phyloP scores from a whole-genome alignment of 2,113 vertebrate species.

The Lamprologus sp. region DNA sequence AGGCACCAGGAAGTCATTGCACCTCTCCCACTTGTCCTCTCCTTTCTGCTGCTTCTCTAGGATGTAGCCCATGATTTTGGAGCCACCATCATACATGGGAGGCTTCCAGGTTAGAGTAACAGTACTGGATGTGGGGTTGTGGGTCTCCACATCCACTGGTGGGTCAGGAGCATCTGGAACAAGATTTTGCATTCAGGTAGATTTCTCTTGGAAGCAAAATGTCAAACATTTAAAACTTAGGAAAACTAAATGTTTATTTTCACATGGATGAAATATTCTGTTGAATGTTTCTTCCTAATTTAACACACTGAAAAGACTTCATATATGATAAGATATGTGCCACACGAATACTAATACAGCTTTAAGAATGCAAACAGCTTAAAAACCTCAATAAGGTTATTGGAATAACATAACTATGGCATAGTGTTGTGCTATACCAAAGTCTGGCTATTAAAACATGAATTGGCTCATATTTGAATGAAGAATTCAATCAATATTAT shows the following conservation, averaged over 20 bases:
- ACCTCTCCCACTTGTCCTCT: slow-evolving; percentile 85
- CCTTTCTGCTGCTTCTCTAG: slow-evolving; percentile 89
- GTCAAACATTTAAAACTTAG: not conserved
- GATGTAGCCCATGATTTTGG: slow-evolving; percentile 95
- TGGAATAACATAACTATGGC: not conserved
- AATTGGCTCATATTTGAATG: not conserved
- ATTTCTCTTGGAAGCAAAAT: not conserved
- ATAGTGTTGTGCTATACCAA: not conserved
- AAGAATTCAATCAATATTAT: not conserved
- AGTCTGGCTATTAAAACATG: not conserved
- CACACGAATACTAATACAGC: not conserved
- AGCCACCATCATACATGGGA: slow-evolving; percentile 90
- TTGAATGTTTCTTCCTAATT: not conserved
- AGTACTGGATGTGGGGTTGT: slow-evolving; percentile 86
- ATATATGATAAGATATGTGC: not conserved
- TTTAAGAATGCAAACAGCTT: not conserved
- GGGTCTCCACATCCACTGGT: slow-evolving; percentile 86
- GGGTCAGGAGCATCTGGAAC: slow-evolving; percentile 86
- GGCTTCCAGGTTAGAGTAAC: slow-evolving; percentile 97
- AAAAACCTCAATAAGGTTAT: not conserved
- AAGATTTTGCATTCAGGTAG: not conserved
- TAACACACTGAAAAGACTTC: not conserved
- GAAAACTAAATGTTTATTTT: not conserved
- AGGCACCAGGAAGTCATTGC: slow-evolving; percentile 93
- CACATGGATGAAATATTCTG: not conserved